A percentile compares a stretch with the other conserved stretches of the same genome.
These are phyloP conservation scores for Chondrosia reniformis DNA, from an alignment of 37 sponge, comb jelly and placozoan species.

Conservation along the genomic window DNA sequence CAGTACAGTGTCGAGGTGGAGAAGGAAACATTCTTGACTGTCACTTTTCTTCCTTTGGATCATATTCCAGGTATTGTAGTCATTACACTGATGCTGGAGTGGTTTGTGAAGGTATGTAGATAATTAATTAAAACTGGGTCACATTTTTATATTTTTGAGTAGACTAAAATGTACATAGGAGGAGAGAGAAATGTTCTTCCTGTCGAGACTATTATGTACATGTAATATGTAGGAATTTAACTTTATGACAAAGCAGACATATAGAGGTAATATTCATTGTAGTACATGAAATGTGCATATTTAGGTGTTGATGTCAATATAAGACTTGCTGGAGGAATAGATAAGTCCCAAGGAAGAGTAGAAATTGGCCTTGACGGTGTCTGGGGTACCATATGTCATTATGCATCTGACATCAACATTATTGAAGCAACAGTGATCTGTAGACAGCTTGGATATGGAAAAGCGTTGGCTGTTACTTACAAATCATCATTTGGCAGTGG, in stretches of 20 bases:
- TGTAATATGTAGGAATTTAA: too few relatives aligned
- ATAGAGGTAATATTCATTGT: too few relatives aligned
- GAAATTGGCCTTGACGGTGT: conserved; percentile 6
- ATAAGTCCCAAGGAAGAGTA: conserved; percentile 18
- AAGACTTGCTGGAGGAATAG: conserved; percentile 15
- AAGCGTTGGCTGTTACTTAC: background rate
- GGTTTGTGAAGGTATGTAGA: background rate
- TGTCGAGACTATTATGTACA: too few relatives aligned
- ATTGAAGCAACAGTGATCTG: conserved; percentile 44
- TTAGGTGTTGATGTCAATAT: too few relatives aligned
- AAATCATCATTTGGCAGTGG: background rate
- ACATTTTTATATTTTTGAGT: too few relatives aligned
- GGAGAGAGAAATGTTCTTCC: too few relatives aligned
- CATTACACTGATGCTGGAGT: background rate
- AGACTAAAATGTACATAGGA: too few relatives aligned
- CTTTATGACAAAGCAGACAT: too few relatives aligned
- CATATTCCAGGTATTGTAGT: background rate
- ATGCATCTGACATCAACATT: conserved; percentile 1
- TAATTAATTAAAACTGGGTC: too few relatives aligned
- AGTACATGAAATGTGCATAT: too few relatives aligned
- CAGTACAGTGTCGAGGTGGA: background rate
- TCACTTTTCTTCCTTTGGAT: background rate
- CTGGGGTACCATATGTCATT: conserved; percentile 35
- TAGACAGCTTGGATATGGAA: conserved; percentile 37
- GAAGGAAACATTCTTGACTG: background rate